Conservation (phyloP, 1,140 invertebrate genomes). For the Halictus rubicundus region DNA sequence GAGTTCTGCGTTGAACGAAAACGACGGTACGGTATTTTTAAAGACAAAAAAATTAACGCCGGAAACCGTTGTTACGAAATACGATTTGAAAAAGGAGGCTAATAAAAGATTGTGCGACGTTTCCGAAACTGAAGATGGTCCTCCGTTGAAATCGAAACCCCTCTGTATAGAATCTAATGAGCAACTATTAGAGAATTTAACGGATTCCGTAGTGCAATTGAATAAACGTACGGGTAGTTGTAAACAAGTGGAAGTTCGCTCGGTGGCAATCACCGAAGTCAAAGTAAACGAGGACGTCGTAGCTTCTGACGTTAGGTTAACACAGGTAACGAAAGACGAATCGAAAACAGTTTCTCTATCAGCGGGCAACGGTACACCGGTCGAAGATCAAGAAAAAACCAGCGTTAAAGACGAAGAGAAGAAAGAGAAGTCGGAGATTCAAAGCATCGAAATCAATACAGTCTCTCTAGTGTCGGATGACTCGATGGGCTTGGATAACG, state of each 20-base stretch:
- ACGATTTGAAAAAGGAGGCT: slow-evolving; percentile 62
- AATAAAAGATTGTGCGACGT: slow-evolving; percentile 59
- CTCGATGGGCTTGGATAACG: slow-evolving; percentile 69
- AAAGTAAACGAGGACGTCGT: neutral
- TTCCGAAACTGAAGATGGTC: slow-evolving; percentile 59
- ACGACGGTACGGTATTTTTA: slow-evolving; percentile 15
- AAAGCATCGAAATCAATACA: slow-evolving; percentile 53
- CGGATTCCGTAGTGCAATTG: slow-evolving; percentile 10
- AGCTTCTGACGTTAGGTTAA: neutral
- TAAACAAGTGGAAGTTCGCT: neutral
- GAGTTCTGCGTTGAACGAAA: slow-evolving; percentile 15
- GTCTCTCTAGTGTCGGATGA: slow-evolving; percentile 64
- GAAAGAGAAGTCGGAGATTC: slow-evolving; percentile 54
- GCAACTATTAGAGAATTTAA: slow-evolving; percentile 25
- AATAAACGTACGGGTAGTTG: slow-evolving; percentile 28
- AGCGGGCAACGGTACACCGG: neutral
- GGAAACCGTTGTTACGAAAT: slow-evolving; percentile 25
- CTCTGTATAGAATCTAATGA: slow-evolving; percentile 37
- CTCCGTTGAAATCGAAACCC: slow-evolving; percentile 65
- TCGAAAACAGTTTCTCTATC: slow-evolving; percentile 1
- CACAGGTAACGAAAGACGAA: slow-evolving; percentile 31
- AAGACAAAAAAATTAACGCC: slow-evolving; percentile 11
- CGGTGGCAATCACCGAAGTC: neutral
- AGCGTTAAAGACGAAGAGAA: neutral
- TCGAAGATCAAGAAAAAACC: neutral